Percentiles rank a stretch among this genome's conserved stretches.
These are phyloP conservation scores for Danio tinwini DNA, from an alignment of 2,797 vertebrate species.

Conservation along the genomic window DNA sequence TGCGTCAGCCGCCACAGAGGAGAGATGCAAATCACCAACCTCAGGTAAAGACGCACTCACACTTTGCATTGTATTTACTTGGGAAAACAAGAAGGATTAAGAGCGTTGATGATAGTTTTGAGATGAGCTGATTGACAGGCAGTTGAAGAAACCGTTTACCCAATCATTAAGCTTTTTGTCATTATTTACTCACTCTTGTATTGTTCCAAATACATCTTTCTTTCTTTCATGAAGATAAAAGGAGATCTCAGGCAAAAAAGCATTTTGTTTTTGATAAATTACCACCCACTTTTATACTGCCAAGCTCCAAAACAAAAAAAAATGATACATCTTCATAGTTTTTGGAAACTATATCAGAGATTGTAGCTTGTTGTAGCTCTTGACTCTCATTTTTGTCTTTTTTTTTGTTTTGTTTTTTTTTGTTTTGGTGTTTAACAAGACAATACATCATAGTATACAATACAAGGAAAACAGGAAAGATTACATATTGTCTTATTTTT, in stretches of 20 bases:
- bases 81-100: neutral
- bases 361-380: no score
- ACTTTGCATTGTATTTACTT: neutral
- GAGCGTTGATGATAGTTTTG: neutral
- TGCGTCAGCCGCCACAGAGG: conserved; percentile 84
- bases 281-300: neutral
- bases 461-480: no score
- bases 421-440: no score
- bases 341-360: no score
- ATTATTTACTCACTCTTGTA: neutral
- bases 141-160: neutral
- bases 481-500: no score
- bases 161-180: neutral
- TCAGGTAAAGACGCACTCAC: conserved; percentile 82
- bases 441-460: no score
- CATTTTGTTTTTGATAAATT: neutral
- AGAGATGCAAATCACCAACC: conserved; percentile 95
- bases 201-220: neutral
- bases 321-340: neutral
- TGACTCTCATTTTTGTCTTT: no score
- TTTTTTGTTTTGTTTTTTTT: no score
- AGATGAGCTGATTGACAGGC: conserved; percentile 7
- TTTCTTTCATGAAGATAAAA: neutral
- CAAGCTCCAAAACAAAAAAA: neutral
- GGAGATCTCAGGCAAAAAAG: neutral